Evolutionary conservation across 2,888 invertebrate genomes (phyloP).

Genomic region (Meiosimyza decipiens): DNA sequence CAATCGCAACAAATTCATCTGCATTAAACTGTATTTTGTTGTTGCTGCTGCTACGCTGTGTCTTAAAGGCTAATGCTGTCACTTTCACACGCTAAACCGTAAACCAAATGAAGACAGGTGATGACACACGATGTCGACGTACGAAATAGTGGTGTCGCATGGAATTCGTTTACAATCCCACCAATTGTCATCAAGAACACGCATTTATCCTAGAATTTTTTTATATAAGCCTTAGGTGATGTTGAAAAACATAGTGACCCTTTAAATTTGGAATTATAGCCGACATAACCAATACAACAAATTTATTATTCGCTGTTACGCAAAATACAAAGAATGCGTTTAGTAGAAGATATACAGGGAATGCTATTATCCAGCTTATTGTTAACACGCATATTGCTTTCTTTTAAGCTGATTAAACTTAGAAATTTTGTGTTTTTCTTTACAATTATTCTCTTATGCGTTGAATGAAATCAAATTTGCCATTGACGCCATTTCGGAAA

Average conservation of each 20-base stretch:
- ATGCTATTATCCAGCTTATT: no score
- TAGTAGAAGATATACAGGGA: no score
- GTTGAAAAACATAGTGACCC: not conserved
- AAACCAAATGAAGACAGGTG: constrained; percentile 14
- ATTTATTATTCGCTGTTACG: constrained; percentile 9
- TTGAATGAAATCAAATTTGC: constrained; percentile 4
- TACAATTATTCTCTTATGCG: no score
- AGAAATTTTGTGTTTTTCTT: no score
- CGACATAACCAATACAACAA: constrained; percentile 12
- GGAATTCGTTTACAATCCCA: not conserved
- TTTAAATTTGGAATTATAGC: not conserved
- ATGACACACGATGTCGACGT: constrained; percentile 6
- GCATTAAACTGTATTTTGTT: constrained; percentile 4
- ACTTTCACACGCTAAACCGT: constrained; percentile 17
- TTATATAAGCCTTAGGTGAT: not conserved
- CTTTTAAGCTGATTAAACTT: no score
- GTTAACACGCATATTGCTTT: no score
- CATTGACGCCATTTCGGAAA: constrained; percentile 29
- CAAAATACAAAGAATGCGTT: constrained; percentile 5
- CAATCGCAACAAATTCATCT: constrained; percentile 20
- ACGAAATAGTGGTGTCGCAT: constrained; percentile 19
- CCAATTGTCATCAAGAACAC: not conserved
- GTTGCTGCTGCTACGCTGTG: not conserved
- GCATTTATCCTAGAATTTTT: constrained; percentile 2
- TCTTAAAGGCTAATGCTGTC: not conserved